Base-by-base conservation (phyloP, 2,888 invertebrate species). In the Polymixis lichenea region DNA sequence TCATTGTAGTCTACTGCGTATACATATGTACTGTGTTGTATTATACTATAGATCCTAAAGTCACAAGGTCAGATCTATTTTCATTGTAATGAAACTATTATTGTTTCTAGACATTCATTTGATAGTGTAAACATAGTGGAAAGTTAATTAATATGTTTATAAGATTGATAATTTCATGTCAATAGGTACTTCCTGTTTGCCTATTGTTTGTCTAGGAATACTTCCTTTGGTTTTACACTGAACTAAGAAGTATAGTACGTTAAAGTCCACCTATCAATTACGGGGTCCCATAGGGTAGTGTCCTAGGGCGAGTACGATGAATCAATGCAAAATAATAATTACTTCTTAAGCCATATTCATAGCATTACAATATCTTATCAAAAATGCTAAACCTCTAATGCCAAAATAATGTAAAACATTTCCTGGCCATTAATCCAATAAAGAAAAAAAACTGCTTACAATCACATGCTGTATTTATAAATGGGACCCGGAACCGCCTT, bases 51-150 rank as follows among this genome's bases (percentile, higher is more conserved):
- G 25, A 43, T 72, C 15, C 38, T 43, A 56, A 66, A 53, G 51
- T 62, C 65, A 61, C 51, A 55, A 75, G 46, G 56, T 73, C 61
- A 74, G 32, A 72, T 69, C 84, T 73, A 84, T 79, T 84, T 69
- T 62, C 53, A 68, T 68, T 69, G 15, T 73, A 69, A 68, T 51
- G 5, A 13, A 71, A 55, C 43, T 43, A 68, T 32, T 32, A 69
- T 66, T 60, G 78, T 55, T 64, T 55, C 56, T 70, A 43, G 38
- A 55, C 38, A 78, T 84, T 53, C 83, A 64, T 80, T 78, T 7
- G 32, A 64, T 60, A 66, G 6, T 11, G 62, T 83, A 62, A 62
- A 70, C 65, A 68, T 56, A n/a, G 25, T 67, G 32, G 32, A 25
- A 38, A 67, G 1, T 28, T 46, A 46, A 25, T 56, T 19, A 66